These are phyloP conservation scores for Xenus cinereus DNA, from an alignment of 2,113 vertebrate genomes.

Conservation along the genomic window DNA sequence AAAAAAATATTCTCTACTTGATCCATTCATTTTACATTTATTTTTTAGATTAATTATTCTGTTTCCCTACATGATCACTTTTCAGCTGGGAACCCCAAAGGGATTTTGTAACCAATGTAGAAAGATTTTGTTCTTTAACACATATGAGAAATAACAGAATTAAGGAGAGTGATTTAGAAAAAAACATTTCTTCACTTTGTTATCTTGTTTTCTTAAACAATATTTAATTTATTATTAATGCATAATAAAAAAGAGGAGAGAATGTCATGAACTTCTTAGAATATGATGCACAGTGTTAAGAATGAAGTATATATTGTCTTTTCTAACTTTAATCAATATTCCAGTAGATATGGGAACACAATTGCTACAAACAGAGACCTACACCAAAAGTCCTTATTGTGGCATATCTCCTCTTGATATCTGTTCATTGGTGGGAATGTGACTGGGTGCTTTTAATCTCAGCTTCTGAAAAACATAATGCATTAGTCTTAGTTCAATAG, in stretches of 20 bases:
- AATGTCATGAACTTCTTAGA: background rate
- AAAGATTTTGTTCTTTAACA: background rate
- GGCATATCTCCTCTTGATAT: background rate
- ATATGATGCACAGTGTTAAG: background rate
- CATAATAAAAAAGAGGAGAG: background rate
- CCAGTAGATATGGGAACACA: background rate
- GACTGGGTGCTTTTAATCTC: background rate
- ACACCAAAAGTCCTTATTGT: background rate
- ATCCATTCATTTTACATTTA: slow-evolving; percentile 25
- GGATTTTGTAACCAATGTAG: slow-evolving; percentile 1
- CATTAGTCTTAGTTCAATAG: background rate
- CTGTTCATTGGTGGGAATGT: background rate
- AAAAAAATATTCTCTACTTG: slow-evolving; percentile 4
- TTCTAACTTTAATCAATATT: background rate
- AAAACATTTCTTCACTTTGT: background rate
- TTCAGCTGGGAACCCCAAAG: slow-evolving; percentile 39
- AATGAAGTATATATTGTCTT: background rate
- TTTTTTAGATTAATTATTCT: slow-evolving; percentile 58
- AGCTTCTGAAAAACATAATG: background rate
- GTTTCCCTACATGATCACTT: slow-evolving; percentile 24
- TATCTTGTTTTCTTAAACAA: slow-evolving; percentile 5
- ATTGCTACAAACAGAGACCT: background rate
- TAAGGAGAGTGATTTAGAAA: slow-evolving; percentile 37
- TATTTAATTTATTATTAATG: slow-evolving; percentile 55
- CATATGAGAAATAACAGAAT: background rate